Base-by-base conservation (phyloP, 2,888 invertebrate genomes). In the Amphipyra berbera region DNA sequence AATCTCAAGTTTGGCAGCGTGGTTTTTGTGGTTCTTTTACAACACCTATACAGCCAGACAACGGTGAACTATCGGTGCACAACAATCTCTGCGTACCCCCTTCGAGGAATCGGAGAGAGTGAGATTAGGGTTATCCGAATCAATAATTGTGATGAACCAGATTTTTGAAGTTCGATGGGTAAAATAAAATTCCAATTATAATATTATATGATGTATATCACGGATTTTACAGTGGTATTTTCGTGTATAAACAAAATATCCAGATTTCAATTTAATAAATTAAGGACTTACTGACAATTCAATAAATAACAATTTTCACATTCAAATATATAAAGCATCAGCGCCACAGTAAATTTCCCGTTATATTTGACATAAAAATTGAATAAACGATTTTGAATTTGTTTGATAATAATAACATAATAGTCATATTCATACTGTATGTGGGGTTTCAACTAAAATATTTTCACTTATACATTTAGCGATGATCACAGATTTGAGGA, bases 401-500 rank as follows among this genome's bases (percentile, higher is more conserved):
- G 48, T 59, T 66, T 49, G 48, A 57, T 58, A 68, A 47, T 66
- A 71, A 55, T 52, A 75, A 83, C 68, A 82, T 49, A 76, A 21
- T 21, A 78, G 83, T 88, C 84, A 84, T 83, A 86, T 85, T 84
- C 82, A 82, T 87, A 87, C 88, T 87, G 89, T 88, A 84, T 76
- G 85, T 85, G 85, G 87, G 87, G 78, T 85, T 74, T 87, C 87
- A 91, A 93, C 88, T 90, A 86, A 93, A 93, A 86, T 91, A 92
- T 87, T 86, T 90, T 90, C 88, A 90, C 93, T 93, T 94, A 93
- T 75, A 93, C 84, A 92, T 90, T 93, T 93, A 94, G 91, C 90
- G 91, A 92, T 93, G 93, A 95, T 95, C 94, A 95, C 94, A 95
- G 94, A 92, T 93, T 86, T 93, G 93, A 93, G 94, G 93, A 92